Evolutionary conservation across 2,797 vertebrate genomes (phyloP).

Genomic region (Psittacula echo): DNA sequence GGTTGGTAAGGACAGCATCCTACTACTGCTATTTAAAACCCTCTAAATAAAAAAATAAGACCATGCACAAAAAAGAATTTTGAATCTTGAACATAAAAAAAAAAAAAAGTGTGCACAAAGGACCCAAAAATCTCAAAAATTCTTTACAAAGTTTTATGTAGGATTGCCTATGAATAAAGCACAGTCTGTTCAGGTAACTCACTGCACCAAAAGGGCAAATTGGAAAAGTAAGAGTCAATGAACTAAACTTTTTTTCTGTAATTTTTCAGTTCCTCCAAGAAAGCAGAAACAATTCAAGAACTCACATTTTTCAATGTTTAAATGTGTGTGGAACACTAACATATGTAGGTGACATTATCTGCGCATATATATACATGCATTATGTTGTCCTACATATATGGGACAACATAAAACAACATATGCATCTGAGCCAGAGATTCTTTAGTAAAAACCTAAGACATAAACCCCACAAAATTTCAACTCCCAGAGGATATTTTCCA

Average conservation of each 20-base stretch:
- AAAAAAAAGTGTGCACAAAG: neutral
- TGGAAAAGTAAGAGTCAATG: neutral
- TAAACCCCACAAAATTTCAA: neutral
- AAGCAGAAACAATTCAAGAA: neutral
- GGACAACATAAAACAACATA: neutral
- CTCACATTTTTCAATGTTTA: neutral
- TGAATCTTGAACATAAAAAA: neutral
- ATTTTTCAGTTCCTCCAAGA: neutral
- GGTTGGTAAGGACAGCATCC: neutral
- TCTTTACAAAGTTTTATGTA: neutral
- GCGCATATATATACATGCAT: rapidly evolving
- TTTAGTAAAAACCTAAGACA: neutral
- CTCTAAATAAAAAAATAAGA: neutral
- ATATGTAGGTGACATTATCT: neutral
- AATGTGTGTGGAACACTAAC: neutral
- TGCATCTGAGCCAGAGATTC: neutral
- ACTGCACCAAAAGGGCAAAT: neutral
- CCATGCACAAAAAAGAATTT: neutral
- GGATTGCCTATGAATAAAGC: neutral
- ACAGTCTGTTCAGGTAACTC: neutral
- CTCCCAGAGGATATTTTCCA: neutral
- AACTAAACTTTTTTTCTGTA: neutral
- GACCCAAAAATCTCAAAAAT: neutral
- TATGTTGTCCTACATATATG: no score
- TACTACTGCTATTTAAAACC: neutral